phyloP scores from a whole-genome alignment of 1,140 invertebrate genomes.

The Aphaenogaster rudis region DNA sequence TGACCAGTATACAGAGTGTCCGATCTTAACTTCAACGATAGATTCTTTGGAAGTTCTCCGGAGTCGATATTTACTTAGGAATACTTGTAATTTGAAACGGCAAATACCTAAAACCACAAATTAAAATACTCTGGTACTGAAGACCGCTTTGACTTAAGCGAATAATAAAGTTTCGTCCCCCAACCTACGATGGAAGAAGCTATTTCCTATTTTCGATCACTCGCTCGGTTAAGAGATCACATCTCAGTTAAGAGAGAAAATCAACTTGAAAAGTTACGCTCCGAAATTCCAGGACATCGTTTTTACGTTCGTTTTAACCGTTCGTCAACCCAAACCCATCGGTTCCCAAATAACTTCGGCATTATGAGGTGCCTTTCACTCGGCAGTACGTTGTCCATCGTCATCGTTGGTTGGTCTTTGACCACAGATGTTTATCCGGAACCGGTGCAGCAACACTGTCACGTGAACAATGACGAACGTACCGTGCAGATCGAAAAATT shows the following conservation, averaged over 20 bases:
- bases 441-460: background rate
- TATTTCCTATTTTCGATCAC: background rate
- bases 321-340: background rate
- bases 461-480: background rate
- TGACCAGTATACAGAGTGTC: constrained; percentile 44
- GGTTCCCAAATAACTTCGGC: background rate
- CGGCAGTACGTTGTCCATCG: background rate
- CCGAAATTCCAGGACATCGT: background rate
- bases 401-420: background rate
- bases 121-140: background rate
- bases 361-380: background rate
- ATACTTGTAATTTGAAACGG: background rate
- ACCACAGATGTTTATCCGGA: background rate
- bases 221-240: background rate
- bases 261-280: background rate
- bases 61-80: background rate
- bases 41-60: background rate
- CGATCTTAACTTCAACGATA: background rate
- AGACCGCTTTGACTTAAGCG: background rate
- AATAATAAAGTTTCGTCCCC: background rate
- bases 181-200: background rate
- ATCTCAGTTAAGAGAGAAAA: background rate
- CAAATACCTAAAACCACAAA: background rate
- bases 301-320: background rate
- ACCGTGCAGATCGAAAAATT: too few species aligned